A percentile compares a stretch with the other conserved stretches of the same genome.
Conservation (phyloP, 2,888 invertebrate genomes). For the Nephrocerus scutellatus region DNA sequence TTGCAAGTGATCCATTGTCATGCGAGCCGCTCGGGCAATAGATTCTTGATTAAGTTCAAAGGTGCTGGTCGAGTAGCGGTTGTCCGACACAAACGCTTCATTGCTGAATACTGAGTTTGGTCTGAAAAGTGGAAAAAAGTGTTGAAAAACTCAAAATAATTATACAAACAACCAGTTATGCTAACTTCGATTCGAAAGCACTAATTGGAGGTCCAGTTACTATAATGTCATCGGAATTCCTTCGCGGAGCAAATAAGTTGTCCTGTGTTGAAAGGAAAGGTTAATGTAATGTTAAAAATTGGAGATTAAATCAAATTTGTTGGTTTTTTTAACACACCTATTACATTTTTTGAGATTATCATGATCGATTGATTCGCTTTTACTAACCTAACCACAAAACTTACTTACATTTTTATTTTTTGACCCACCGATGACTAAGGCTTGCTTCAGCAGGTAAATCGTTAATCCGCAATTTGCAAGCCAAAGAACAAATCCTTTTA, state of each 20-base stretch:
- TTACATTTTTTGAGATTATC: not conserved
- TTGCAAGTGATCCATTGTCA: constrained; percentile 36
- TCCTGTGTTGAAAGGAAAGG: no score
- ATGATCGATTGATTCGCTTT: not conserved
- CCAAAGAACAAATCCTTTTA: constrained; percentile 49
- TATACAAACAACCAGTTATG: not conserved
- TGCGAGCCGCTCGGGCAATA: constrained; percentile 40
- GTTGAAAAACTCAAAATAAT: no score
- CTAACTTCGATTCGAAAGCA: constrained; percentile 34
- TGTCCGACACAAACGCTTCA: constrained; percentile 35
- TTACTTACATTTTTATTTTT: constrained; percentile 32
- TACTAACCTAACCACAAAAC: not conserved
- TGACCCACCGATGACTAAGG: constrained; percentile 27
- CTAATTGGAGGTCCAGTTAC: constrained; percentile 35
- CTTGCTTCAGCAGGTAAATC: constrained; percentile 29
- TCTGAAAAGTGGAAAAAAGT: no score
- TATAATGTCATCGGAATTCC: constrained; percentile 35
- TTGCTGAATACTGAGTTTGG: constrained; percentile 28
- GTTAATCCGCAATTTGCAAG: constrained; percentile 41
- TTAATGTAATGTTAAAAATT: constrained; percentile 8
- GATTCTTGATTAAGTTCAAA: constrained; percentile 38
- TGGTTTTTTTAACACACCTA: not conserved
- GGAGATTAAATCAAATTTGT: constrained; percentile 4
- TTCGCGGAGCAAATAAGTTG: constrained; percentile 35
- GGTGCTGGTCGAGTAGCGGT: constrained; percentile 27